phyloP scores from a whole-genome alignment of 2,113 vertebrate genomes.

The Psephotus haematonotus region DNA sequence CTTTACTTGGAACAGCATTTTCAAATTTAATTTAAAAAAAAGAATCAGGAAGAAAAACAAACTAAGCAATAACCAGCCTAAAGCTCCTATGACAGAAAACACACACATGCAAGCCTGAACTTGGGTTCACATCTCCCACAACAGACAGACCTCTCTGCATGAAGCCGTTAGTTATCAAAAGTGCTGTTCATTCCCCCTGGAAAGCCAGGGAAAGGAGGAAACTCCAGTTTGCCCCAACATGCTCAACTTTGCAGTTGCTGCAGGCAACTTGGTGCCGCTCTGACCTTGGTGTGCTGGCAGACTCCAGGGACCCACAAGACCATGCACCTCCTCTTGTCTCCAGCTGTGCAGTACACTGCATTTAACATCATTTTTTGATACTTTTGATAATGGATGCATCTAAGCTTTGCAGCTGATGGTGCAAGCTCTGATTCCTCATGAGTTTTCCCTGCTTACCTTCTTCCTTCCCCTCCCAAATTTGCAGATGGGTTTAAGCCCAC shows the following conservation, averaged over 20 bases:
- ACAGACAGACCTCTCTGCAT: neutral
- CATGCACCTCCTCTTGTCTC: accelerated
- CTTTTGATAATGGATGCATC: neutral
- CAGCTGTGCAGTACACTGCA: neutral
- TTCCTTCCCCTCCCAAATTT: neutral
- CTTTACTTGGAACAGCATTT: neutral
- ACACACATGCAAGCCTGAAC: neutral
- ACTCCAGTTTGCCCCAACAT: neutral
- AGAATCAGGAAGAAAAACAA: neutral
- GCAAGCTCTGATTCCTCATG: neutral
- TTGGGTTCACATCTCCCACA: neutral
- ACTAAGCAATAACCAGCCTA: neutral
- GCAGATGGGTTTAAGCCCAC: neutral
- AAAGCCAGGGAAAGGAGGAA: neutral
- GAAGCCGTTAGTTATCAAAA: neutral
- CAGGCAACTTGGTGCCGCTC: no score
- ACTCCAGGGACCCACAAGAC: neutral
- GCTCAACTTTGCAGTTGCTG: neutral
- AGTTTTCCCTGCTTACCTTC: neutral
- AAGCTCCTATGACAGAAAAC: neutral
- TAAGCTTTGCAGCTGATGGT: neutral
- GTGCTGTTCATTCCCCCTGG: neutral
- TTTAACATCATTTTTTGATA: neutral
- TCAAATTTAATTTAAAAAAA: neutral
- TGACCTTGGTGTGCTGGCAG: neutral